Conservation (phyloP, 2,888 invertebrate species). For the Colletes collaris region DNA sequence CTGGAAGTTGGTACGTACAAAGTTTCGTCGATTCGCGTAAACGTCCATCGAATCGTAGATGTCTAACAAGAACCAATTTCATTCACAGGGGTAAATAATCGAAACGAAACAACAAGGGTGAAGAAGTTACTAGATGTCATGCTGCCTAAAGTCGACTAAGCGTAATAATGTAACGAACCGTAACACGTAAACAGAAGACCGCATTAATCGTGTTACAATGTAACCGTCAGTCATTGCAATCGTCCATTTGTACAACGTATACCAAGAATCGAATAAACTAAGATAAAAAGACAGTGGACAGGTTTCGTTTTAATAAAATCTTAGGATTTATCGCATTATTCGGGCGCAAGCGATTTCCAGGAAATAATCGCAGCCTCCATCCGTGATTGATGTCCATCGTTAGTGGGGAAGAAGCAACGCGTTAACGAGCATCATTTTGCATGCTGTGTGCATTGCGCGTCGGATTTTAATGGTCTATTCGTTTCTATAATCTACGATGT, state of each 20-base stretch:
- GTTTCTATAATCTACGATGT: slow-evolving; percentile 31
- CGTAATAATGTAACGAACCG: neutral
- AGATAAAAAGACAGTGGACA: slow-evolving; percentile 32
- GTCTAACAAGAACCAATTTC: neutral
- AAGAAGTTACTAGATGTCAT: slow-evolving; percentile 2
- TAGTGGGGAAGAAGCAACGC: slow-evolving; percentile 43
- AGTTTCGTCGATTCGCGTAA: slow-evolving; percentile 1
- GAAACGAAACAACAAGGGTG: neutral
- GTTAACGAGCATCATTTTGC: slow-evolving; percentile 50
- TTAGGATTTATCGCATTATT: slow-evolving; percentile 40
- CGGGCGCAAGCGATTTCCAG: slow-evolving; percentile 41
- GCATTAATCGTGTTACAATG: slow-evolving; percentile 13
- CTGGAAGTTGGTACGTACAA: slow-evolving; percentile 59
- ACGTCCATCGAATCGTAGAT: slow-evolving; percentile 1
- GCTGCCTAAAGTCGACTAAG: slow-evolving; percentile 39
- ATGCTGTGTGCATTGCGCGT: slow-evolving; percentile 24
- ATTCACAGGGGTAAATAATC: slow-evolving; percentile 45
- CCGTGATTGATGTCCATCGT: slow-evolving; percentile 55
- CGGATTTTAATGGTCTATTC: slow-evolving; percentile 48
- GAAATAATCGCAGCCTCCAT: slow-evolving; percentile 50
- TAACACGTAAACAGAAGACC: slow-evolving; percentile 6
- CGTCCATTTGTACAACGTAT: slow-evolving; percentile 37
- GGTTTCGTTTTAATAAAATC: slow-evolving; percentile 49
- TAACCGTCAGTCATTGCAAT: slow-evolving; percentile 22
- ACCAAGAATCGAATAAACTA: slow-evolving; percentile 24